These are phyloP conservation scores for Nemoura dubitans DNA, from an alignment of 2,888 invertebrate genomes.

Conservation along the genomic window DNA sequence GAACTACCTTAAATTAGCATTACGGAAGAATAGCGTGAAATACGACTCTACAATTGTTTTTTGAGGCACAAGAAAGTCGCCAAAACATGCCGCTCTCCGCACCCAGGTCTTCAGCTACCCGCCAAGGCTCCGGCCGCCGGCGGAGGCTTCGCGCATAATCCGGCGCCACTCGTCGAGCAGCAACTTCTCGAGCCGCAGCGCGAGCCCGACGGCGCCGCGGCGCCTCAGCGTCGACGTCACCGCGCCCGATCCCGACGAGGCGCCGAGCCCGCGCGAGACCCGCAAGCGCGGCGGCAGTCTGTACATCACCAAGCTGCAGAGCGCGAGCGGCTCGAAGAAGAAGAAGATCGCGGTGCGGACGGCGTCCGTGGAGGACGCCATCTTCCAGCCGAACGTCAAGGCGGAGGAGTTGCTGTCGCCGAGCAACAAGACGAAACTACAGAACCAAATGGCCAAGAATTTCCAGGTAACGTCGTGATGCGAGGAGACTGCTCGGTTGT, in stretches of 20 bases:
- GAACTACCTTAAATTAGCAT: no score
- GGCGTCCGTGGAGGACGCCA: neutral
- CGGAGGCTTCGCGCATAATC: conserved; percentile 83
- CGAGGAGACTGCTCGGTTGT: conserved; percentile 41
- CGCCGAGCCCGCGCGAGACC: neutral
- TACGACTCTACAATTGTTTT: no score
- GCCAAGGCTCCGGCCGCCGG: conserved; percentile 61
- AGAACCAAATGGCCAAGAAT: conserved; percentile 50
- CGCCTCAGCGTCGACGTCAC: conserved; percentile 42
- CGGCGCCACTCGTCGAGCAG: conserved; percentile 81
- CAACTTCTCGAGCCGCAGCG: conserved; percentile 51
- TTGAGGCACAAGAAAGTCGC: no score
- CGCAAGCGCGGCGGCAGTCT: neutral
- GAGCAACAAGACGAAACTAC: conserved; percentile 49
- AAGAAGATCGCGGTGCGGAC: conserved; percentile 13
- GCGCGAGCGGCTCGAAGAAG: neutral
- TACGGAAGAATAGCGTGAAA: no score
- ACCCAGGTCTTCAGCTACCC: conserved; percentile 66
- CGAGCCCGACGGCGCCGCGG: conserved; percentile 46
- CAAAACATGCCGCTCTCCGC: no score
- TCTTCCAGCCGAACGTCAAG: neutral
- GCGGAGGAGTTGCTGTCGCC: conserved; percentile 15
- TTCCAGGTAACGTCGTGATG: conserved; percentile 47
- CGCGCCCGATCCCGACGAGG: conserved; percentile 27
- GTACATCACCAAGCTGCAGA: neutral